Evolutionary conservation across 1,140 invertebrate genomes (phyloP).

Genomic region (Sarcophaga bullata): DNA sequence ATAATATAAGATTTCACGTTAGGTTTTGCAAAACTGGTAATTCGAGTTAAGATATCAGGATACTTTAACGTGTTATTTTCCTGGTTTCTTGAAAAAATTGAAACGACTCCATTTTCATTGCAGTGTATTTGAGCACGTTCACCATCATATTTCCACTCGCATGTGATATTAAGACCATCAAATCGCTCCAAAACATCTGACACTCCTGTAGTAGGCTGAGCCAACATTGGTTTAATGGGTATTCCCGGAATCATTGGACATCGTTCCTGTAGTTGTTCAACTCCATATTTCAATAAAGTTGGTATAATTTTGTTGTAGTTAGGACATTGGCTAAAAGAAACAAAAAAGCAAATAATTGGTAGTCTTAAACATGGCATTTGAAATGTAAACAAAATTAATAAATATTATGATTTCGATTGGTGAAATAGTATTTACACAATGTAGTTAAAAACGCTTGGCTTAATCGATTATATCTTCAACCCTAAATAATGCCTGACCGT

Average conservation of each 20-base stretch:
- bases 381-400: no score
- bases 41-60: constrained; percentile 90
- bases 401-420: no score
- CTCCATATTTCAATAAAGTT: constrained; percentile 78
- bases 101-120: constrained; percentile 74
- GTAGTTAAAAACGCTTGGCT: no score
- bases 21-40: constrained; percentile 72
- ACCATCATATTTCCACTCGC: constrained; percentile 99
- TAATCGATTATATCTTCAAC: no score
- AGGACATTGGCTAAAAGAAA: constrained; percentile 86
- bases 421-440: no score
- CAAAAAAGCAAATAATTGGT: neutral
- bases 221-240: constrained; percentile 98
- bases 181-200: constrained; percentile 92
- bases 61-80: constrained; percentile 99
- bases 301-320: constrained; percentile 91
- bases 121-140: constrained; percentile 96
- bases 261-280: constrained; percentile 80
- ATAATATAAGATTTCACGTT: no score
- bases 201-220: constrained; percentile 95
- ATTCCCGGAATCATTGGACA: constrained; percentile 92
- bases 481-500: no score
- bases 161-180: constrained; percentile 93
- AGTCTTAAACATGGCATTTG: no score
- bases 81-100: constrained; percentile 96